Conservation (phyloP, 1,140 invertebrate species). For the Pogonomyrmex californicus region DNA sequence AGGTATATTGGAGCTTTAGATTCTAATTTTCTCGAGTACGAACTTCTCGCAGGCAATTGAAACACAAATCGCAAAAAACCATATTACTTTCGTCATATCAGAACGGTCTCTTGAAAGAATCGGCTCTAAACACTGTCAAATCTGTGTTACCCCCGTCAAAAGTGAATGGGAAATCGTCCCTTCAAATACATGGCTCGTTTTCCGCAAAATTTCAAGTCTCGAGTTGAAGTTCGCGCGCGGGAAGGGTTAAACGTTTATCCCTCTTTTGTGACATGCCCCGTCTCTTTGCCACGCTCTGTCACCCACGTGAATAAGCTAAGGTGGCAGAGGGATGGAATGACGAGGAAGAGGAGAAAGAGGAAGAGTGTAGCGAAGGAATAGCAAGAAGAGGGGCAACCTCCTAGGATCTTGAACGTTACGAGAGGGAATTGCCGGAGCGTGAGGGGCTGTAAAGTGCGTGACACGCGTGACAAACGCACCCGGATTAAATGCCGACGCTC, state of each 20-base stretch:
- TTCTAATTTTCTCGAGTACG: conserved; percentile 2
- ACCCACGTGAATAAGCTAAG: conserved; percentile 61
- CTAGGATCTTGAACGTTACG: conserved; percentile 63
- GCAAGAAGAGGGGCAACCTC: conserved; percentile 4
- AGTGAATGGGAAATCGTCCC: neutral
- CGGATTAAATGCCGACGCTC: conserved; percentile 66
- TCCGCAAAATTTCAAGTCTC: conserved; percentile 51
- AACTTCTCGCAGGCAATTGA: neutral
- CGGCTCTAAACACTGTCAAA: conserved; percentile 2
- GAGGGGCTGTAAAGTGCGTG: conserved; percentile 65
- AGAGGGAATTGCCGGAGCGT: conserved; percentile 66
- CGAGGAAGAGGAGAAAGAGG: conserved; percentile 10
- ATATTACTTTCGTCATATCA: conserved; percentile 5
- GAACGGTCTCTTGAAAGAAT: conserved; percentile 1
- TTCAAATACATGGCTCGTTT: conserved; percentile 45
- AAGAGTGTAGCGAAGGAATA: conserved; percentile 11
- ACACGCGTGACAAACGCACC: conserved; percentile 68
- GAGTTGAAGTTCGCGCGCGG: conserved; percentile 36
- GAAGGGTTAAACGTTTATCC: conserved; percentile 61
- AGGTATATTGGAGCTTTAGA: neutral
- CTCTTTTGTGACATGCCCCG: conserved; percentile 40
- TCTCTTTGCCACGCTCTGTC: conserved; percentile 60
- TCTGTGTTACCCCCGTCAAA: neutral
- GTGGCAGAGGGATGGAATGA: conserved; percentile 12
- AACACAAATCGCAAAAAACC: conserved; percentile 6